Evolutionary conservation across 2,113 vertebrate species (phyloP), one percentile per base, ranked within the genome.

Genomic region (Symphodus melops): DNA sequence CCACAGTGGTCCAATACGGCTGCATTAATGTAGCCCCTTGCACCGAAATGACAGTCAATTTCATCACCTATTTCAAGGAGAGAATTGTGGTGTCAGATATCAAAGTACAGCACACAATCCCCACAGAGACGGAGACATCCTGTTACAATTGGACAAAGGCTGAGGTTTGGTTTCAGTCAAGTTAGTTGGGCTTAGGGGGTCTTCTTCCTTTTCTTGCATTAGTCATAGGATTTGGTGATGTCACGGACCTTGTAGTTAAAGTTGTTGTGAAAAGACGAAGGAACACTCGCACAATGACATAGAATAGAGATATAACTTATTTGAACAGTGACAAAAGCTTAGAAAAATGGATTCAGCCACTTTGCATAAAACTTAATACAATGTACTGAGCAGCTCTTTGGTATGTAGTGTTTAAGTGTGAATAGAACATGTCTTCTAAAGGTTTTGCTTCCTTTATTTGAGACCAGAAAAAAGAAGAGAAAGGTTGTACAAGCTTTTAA

Each of bases 41-140:
- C 79, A 83, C 79, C 54, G 55, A 57, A 71, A 72, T 82, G 48
- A 81, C 59, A 70, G 60, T 59, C 39, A 46, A 19, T 90, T 88
- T 87, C 81, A 85, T 88, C 83, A 80, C 79, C 71, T 72, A 39
- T 78, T 86, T 88, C 79, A 83, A 67, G 63, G 76, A 85, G 57
- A 73, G 49, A 77, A 68, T 73, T 28, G 46, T 68, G 37, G 68
- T 58, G 68, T 81, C 65, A 55, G 61, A 79, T 81, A 82, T 88
- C 73, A 86, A 79, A 74, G 83, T 41, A 42, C 41, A 72, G 60
- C 64, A 14, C 20, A 57, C 83, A 72, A 64, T 68, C 58, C 20
- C 56, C 46, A 67, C 70, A 11, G 14, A 65, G 54, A 68, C 44
- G 36, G 61, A 65, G 21, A 76, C 74, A 69, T 84, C 58, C 75